phyloP scores from a whole-genome alignment of 2,888 invertebrate genomes.

The Meiosimyza platycephala region DNA sequence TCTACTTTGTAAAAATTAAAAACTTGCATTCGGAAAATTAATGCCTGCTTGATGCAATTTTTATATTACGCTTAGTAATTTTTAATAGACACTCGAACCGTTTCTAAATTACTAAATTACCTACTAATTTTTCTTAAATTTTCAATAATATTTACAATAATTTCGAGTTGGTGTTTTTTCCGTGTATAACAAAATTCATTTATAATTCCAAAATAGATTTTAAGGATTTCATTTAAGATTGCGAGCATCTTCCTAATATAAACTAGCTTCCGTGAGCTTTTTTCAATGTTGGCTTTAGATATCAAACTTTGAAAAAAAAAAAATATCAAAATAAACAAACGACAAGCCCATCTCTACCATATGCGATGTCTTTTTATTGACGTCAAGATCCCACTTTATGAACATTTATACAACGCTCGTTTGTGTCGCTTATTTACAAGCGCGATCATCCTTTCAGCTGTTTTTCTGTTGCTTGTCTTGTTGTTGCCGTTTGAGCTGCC shows the following conservation, averaged over 20 bases:
- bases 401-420: constrained; percentile 66
- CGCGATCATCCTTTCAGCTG: constrained; percentile 43
- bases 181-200: too few species aligned
- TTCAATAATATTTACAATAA: too few species aligned
- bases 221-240: not conserved
- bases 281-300: not conserved
- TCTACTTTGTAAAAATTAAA: too few species aligned
- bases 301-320: not conserved
- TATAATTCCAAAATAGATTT: too few species aligned
- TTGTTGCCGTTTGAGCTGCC: constrained; percentile 28
- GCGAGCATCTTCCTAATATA: constrained; percentile 35
- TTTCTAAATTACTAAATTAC: too few species aligned
- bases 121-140: too few species aligned
- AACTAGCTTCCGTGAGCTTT: constrained; percentile 26
- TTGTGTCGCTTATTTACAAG: constrained; percentile 66
- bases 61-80: too few species aligned
- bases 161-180: too few species aligned
- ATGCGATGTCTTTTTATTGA: constrained; percentile 62
- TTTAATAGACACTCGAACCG: too few species aligned
- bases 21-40: too few species aligned
- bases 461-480: constrained; percentile 15
- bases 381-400: constrained; percentile 66
- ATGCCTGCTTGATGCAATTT: too few species aligned
- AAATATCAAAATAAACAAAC: not conserved
- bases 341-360: constrained; percentile 17